These are phyloP conservation scores for Scotopteryx bipunctaria DNA, from an alignment of 2,888 invertebrate species.

Conservation along the genomic window DNA sequence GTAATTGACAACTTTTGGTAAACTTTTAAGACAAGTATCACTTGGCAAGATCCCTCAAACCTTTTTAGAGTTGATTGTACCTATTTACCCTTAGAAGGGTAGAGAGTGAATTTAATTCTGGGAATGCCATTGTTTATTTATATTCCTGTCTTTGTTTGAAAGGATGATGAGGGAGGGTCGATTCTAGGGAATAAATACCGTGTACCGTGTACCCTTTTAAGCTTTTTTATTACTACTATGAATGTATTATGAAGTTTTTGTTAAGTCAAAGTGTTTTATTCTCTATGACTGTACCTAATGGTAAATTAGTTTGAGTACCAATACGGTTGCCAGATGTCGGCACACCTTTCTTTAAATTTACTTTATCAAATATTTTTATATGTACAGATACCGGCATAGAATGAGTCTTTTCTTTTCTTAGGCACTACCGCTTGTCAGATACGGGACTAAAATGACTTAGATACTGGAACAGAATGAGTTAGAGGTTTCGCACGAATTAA, in stretches of 20 bases:
- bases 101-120: conserved; percentile 15
- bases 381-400: too few species aligned
- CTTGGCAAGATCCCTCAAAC: not conserved
- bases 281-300: not conserved
- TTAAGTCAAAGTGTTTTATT: not conserved
- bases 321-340: not conserved
- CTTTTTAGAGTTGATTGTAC: not conserved
- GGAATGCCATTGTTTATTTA: conserved; percentile 25
- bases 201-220: conserved; percentile 15
- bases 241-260: conserved; percentile 4
- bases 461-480: too few species aligned
- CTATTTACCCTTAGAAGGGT: conserved; percentile 2
- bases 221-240: conserved; percentile 15
- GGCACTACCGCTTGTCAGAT: too few species aligned
- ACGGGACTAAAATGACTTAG: too few species aligned
- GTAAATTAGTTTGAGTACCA: not conserved
- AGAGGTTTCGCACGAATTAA: too few species aligned
- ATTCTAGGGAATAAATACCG: conserved; percentile 13
- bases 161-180: conserved; percentile 31
- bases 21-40: not conserved
- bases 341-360: too few species aligned
- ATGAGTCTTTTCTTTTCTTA: too few species aligned
- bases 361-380: too few species aligned
- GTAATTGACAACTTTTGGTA: too few species aligned
- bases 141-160: conserved; percentile 34